Evolutionary conservation across 2,113 vertebrate species (phyloP), one percentile per base, ranked within the genome.

Genomic region (Fregetta grallaria): DNA sequence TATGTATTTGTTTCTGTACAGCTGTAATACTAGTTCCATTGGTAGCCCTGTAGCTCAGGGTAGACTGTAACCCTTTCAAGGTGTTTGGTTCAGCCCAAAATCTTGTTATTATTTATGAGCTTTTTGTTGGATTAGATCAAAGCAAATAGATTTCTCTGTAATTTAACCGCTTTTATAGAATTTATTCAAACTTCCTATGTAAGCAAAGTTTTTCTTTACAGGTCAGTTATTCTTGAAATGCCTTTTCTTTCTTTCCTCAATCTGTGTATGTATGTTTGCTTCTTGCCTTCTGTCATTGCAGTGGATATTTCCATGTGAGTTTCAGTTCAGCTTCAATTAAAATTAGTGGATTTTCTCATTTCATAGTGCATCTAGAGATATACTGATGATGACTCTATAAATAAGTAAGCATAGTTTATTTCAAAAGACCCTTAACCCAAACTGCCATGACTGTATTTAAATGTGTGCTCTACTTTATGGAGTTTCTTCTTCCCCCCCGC

Each of bases 61-160:
- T 65, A 70, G 73, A 32, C 52, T 62, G 70, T 72, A 94, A 67
- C 56, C 71, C 50, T 82, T 97, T 62, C 71, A 68, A 70, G 70
- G 65, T 90, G 44, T 93, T 95, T 66, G 23, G 11, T 82, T 68
- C 85, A 94, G 40, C 49, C 84, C 40, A 10, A 82, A 81, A 79
- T 88, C 58, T 58, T 78, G 29, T 75, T 87, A 49, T 19, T 84
- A 68, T 95, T 91, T 65, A 58, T 82, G 53, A 93, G 40, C 12
- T 89, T 92, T 89, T 75, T 87, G 34, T 85, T 73, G 36, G n/a
- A 72, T 87, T 38, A 68, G 66, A 95, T 91, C 58, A 88, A 90
- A 93, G 77, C 44, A 90, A 90, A 85, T 15, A 72, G 19, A 76
- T 85, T 82, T 75, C 44, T 81, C 20, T 75, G 40, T 87, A 84